Conservation (phyloP, 2,888 invertebrate genomes). For the Sarcophaga caerulescens region DNA sequence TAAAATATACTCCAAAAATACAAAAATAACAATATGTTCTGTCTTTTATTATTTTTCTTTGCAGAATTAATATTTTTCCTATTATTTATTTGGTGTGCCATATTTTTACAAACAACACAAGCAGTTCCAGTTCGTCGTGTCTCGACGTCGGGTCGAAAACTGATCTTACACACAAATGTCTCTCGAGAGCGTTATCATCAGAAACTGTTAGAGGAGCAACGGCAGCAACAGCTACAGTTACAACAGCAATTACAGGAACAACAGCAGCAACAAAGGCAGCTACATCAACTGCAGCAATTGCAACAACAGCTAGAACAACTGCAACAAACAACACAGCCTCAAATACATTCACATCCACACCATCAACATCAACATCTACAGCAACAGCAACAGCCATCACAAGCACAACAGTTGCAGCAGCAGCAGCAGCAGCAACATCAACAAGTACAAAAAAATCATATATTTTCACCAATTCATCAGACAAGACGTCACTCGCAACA, state of each 20-base stretch:
- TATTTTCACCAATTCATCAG: conserved; percentile 42
- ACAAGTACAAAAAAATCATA: conserved; percentile 51
- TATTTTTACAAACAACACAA: conserved; percentile 65
- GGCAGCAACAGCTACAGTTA: conserved; percentile 48
- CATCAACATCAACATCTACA: neutral
- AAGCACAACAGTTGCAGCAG: no score
- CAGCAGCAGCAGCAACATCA: conserved; percentile 21
- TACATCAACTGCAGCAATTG: neutral
- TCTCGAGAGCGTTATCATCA: conserved; percentile 69
- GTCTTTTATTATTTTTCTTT: conserved; percentile 32
- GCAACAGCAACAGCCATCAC: no score
- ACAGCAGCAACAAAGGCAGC: conserved; percentile 17
- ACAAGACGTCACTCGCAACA: conserved; percentile 41
- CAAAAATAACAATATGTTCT: no score
- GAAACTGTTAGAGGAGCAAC: conserved; percentile 63
- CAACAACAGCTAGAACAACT: neutral
- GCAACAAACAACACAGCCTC: neutral
- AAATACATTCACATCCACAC: neutral
- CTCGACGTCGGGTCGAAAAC: conserved; percentile 61
- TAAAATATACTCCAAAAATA: no score
- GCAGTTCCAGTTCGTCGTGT: conserved; percentile 62
- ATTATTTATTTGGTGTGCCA: conserved; percentile 69
- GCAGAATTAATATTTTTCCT: conserved; percentile 68
- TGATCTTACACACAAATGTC: conserved; percentile 67
- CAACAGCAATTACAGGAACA: conserved; percentile 18